Base-by-base conservation (phyloP, 2,888 invertebrate genomes). In the Cephus spinipes region DNA sequence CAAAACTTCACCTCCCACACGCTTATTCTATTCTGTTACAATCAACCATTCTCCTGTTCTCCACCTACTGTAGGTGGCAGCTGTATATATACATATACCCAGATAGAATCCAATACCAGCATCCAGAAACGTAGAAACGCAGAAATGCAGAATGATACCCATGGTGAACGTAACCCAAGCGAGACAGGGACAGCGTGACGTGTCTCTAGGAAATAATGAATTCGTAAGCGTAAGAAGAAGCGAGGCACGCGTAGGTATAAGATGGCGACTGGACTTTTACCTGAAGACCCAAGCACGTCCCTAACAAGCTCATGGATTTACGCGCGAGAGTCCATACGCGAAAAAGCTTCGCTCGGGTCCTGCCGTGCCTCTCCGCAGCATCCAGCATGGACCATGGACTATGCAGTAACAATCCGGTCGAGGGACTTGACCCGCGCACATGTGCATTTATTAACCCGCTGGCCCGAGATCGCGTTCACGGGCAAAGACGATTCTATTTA, bases 401-500 rank as follows among this genome's bases (percentile, higher is more conserved):
- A 9, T 55, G 15, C 55, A 33, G 71, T 71, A 71, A 71, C 71
- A 71, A 71, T 71, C 71, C 71, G 71, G 71, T 71, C 33, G 32
- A 31, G 71, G 33, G 31, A 71, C 33, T 71, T 33, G 71, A 71
- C 71, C 33, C 71, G 71, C 71, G 71, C 71, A 71, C 82, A 82
- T 73, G 82, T 81, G 85, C 88, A 88, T 88, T 88, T 85, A 87
- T 86, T 87, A 85, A 84, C 85, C 85, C 87, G 83, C 83, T 80
- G 79, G 83, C 79, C 81, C 82, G 80, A 79, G 81, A 80, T 85
- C 85, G 81, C 82, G 78, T 31, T 33, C 71, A 71, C 74, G 81
- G 75, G 83, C 82, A 85, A 86, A 86, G 88, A 88, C 86, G 88
- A 88, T 88, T 88, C 88, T 88, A 88, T 88, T 88, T 88, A 88